Evolutionary conservation across 1,140 invertebrate species (phyloP), one percentile per base, ranked within the genome.

Genomic region (Elysia chlorotica): DNA sequence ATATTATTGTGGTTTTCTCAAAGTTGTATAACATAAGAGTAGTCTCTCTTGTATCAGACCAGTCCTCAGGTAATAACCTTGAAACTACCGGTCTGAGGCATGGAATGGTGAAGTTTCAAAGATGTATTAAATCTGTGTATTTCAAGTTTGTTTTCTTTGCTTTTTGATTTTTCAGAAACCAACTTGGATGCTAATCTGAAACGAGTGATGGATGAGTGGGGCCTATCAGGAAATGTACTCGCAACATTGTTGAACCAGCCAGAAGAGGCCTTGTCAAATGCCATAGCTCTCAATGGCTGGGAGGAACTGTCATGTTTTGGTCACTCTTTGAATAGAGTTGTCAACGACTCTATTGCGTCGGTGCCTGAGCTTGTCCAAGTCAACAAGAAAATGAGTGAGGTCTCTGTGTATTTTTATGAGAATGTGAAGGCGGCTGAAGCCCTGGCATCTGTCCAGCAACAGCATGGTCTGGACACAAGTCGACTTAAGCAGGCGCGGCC

Each of bases 141-240:
- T n/a, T n/a, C n/a, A n/a, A n/a, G n/a, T n/a, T n/a, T n/a, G n/a
- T n/a, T n/a, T n/a, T n/a, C n/a, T n/a, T n/a, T n/a, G n/a, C n/a
- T n/a, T n/a, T n/a, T n/a, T n/a, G n/a, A n/a, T n/a, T n/a, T n/a
- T n/a, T n/a, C n/a, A n/a, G n/a, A n/a, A n/a, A n/a, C n/a, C n/a
- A n/a, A n/a, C n/a, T n/a, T n/a, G n/a, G n/a, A n/a, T n/a, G n/a
- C 38, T 5, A 71, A 38, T 36, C 54, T 71, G 25, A 71, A 71
- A 59, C n/a, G 69, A 4, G 63, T 71, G 25, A 71, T 38, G 21
- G 69, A 71, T 41, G 69, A 71, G 21, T 71, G 69, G 69, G 59
- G 37, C 37, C 41, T 71, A 4, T 30, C 57, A 31, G 69, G 63
- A 0, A 33, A 59, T 6, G 28, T 71, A n/a, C 61, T 71, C 37